Evolutionary conservation across 2,797 vertebrate species (phyloP).

Genomic region (Pantherophis alleghaniensis): DNA sequence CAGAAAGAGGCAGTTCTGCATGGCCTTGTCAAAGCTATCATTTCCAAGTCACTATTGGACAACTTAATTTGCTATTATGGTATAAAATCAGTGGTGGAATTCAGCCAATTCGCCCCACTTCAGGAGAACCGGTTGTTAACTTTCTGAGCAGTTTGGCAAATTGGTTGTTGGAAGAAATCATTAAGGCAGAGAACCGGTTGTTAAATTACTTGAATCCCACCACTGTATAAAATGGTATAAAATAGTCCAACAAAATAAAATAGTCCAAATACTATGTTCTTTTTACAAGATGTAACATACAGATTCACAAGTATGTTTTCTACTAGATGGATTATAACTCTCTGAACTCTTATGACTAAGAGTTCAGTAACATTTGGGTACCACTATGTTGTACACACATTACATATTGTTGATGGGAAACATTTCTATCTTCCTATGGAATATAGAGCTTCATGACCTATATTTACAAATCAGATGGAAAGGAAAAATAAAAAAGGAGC

Average conservation of each 20-base stretch:
- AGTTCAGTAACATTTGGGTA: neutral
- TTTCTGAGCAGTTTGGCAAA: too few relatives aligned
- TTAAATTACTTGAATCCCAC: too few relatives aligned
- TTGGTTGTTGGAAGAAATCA: too few relatives aligned
- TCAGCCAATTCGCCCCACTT: too few relatives aligned
- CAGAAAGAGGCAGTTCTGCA: neutral
- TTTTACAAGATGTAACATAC: neutral
- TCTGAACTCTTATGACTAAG: neutral
- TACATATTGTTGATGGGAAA: neutral
- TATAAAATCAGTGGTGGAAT: neutral
- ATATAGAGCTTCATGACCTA: neutral
- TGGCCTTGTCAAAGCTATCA: neutral
- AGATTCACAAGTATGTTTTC: neutral
- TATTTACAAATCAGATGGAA: neutral
- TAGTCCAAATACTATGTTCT: neutral
- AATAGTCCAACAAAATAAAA: neutral
- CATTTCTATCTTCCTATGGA: neutral
- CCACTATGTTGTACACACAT: neutral
- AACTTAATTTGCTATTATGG: neutral
- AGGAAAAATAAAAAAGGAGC: neutral
- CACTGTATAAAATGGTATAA: neutral
- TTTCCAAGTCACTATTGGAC: neutral
- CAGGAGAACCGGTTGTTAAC: too few relatives aligned
- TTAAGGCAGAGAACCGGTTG: too few relatives aligned
- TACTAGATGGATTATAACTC: neutral